Percentiles rank a stretch among this genome's conserved stretches.
These are phyloP conservation scores for Triplophysa yarkandensis DNA, from an alignment of 2,797 vertebrate species.

Conservation along the genomic window DNA sequence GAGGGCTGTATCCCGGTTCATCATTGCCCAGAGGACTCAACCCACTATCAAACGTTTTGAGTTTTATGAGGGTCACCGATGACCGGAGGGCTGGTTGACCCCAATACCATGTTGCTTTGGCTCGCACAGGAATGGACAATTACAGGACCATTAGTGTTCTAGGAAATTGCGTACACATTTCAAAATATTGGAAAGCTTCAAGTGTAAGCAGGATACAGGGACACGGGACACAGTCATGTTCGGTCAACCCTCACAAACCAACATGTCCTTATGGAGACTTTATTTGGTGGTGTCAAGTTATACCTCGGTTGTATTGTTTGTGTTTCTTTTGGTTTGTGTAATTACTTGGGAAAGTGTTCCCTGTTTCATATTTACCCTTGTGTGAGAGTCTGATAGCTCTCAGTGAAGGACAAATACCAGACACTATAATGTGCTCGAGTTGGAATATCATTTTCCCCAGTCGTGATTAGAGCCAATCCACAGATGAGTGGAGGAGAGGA, in stretches of 20 bases:
- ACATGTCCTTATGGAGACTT: not conserved
- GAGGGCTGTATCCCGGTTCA: conserved; percentile 39
- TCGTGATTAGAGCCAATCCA: conserved; percentile 62
- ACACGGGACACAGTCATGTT: not conserved
- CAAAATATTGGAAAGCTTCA: not conserved
- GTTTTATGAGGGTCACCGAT: conserved; percentile 36
- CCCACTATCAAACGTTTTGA: conserved; percentile 50
- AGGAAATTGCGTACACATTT: not conserved
- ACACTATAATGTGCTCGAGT: conserved; percentile 56
- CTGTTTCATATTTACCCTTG: not conserved
- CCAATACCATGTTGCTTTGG: conserved; percentile 9
- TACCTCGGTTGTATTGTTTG: conserved; percentile 6
- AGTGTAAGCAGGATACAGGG: not conserved
- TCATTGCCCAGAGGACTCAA: conserved; percentile 64
- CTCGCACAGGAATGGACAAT: conserved; percentile 15
- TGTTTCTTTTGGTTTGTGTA: conserved; percentile 2
- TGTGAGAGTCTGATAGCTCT: conserved; percentile 17
- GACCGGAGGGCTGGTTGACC: conserved; percentile 44
- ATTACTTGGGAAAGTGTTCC: not conserved
- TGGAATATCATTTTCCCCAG: conserved; percentile 59
- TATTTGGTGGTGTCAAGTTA: conserved; percentile 40
- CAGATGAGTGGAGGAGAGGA: conserved; percentile 48
- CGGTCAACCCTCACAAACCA: not conserved
- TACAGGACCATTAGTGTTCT: conserved; percentile 17
- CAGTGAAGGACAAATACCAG: conserved; percentile 61